Evolutionary conservation across 2,797 vertebrate genomes (phyloP), one percentile per base, ranked within the genome.

Genomic region (Poeciliopsis paucimaculata): DNA sequence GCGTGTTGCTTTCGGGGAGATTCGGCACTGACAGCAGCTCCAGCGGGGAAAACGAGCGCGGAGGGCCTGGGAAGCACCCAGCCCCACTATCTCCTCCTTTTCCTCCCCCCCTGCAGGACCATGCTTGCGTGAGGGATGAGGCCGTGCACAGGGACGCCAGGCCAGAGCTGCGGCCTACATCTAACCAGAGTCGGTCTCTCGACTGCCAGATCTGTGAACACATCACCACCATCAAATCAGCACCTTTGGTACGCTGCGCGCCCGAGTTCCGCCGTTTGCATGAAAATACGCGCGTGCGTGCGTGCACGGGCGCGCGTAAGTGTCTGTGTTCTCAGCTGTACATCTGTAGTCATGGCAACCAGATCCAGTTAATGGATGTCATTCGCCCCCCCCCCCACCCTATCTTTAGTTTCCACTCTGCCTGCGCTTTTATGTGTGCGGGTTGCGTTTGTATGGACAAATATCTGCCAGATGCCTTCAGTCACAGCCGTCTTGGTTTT

Each of bases 141-240:
- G 97, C 96, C 96, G 97, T 97, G 97, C 96, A 98, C 97, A 96
- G 97, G 96, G 97, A 98, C 96, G 94, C 95, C 97, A 98, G 97
- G 97, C 97, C 97, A 98, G 96, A 98, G 96, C 97, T 97, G 97
- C 97, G 97, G 97, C 97, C 97, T 98, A 97, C 97, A 96, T 97
- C 97, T 95, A 96, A 97, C 96, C 95, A 97, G 96, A 97, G 96
- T 96, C 97, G 96, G 97, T 97, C 97, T 96, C 96, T 96, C 96
- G 95, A 97, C 96, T 97, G 97, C 97, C 96, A 96, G 96, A 97
- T 95, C 96, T 93, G 97, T 96, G 96, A 97, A 97, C 96, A 96
- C 95, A 97, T 96, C 96, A 96, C 96, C 96, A 97, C 97, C 96
- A 96, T 98, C 97, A 97, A 95, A 98, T 97, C 97, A 97, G 96